Base-by-base conservation (phyloP, 2,888 invertebrate species). In the Stenodema calcarata region DNA sequence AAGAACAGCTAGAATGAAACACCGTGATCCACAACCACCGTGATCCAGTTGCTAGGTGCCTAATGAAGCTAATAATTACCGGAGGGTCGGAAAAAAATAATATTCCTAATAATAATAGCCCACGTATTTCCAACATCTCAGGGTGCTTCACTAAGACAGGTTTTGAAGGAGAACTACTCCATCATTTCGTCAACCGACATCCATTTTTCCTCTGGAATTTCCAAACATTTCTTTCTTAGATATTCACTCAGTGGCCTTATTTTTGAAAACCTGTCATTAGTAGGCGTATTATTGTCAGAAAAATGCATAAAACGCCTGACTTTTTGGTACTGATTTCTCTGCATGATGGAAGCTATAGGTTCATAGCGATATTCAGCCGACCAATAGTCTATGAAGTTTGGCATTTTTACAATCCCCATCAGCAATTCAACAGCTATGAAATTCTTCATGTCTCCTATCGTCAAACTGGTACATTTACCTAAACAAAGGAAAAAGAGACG, bases 171-270 rank as follows among this genome's bases (percentile, higher is more conserved):
- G n/a, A n/a, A n/a, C n/a, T n/a, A n/a, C n/a, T n/a, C 35, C 89
- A 90, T 90, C 90, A 90, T 90, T 88, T 90, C 90, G 87, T 62
- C 62, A 18, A 62, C 23, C 18, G 62, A n/a, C 62, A 18, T n/a
- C 23, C 62, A 18, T 62, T 62, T 62, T 23, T 62, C 62, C 18
- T 62, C 23, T 23, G 23, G n/a, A 18, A 18, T n/a, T n/a, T 62
- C 23, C 18, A 18, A 62, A 62, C 2, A 62, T 18, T 62, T 62
- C 23, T 62, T 62, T 62, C 62, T n/a, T 62, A 62, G n/a, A 18
- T 18, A 62, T 62, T 62, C 62, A n/a, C 18, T 18, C 23, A 62
- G 62, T n/a, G 62, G 18, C 23, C 62, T 62, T 18, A 62, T 62
- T 62, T 62, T 62, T n/a, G 23, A 62, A 62, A 62, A 62, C 62